Evolutionary conservation across 2,113 vertebrate genomes (phyloP).

Genomic region (Carassius auratus): DNA sequence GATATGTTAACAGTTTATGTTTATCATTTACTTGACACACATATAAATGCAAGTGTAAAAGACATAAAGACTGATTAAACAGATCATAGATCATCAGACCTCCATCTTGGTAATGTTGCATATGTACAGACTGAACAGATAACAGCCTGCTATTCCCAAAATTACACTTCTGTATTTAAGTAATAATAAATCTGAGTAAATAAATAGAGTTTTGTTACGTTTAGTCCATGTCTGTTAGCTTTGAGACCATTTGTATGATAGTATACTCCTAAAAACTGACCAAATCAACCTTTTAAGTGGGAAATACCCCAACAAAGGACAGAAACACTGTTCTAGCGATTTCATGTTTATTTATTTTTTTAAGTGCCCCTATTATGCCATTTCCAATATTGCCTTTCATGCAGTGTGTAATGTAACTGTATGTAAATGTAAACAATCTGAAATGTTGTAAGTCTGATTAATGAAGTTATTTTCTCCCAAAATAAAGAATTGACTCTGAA

Average conservation of each 20-base stretch:
- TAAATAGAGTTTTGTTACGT: neutral
- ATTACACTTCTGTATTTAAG: neutral
- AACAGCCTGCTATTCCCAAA: neutral
- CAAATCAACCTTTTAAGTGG: neutral
- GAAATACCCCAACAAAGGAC: neutral
- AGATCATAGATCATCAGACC: neutral
- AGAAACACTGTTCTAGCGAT: neutral
- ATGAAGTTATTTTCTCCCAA: too few relatives aligned
- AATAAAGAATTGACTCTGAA: too few relatives aligned
- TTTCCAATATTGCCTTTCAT: too few relatives aligned
- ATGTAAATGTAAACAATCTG: too few relatives aligned
- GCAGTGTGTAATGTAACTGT: too few relatives aligned
- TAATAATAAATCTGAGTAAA: neutral
- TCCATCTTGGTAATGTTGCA: neutral
- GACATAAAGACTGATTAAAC: neutral
- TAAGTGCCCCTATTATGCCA: too few relatives aligned
- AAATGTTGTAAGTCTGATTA: too few relatives aligned
- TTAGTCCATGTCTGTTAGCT: neutral
- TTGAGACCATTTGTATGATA: neutral
- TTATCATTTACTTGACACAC: constrained; percentile 9
- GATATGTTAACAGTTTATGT: neutral
- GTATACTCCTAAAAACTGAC: neutral
- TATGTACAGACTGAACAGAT: neutral
- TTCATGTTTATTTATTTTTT: neutral
- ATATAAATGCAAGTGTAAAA: neutral